Percentiles rank a stretch among this genome's conserved stretches.
Evolutionary conservation across 2,888 invertebrate species (phyloP).

Genomic region (Leptinotarsa juncta): DNA sequence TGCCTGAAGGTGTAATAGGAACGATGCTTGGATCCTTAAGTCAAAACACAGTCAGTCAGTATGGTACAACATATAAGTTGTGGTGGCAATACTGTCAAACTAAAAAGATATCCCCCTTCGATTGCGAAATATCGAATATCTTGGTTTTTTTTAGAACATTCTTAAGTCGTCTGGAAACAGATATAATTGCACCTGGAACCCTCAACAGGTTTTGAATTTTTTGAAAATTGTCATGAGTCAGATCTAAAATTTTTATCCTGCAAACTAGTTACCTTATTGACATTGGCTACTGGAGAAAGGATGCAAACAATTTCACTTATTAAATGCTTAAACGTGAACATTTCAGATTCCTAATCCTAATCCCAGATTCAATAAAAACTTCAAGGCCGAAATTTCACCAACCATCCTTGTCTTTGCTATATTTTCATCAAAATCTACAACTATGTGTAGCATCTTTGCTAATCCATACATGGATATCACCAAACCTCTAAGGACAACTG

Average conservation of each 20-base stretch:
- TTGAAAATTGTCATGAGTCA: neutral
- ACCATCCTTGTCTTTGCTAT: conserved; percentile 28
- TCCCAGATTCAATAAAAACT: conserved; percentile 34
- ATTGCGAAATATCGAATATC: no score
- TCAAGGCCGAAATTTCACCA: conserved; percentile 24
- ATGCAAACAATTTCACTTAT: conserved; percentile 29
- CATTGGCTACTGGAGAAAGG: conserved; percentile 25
- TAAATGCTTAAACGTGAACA: conserved; percentile 19
- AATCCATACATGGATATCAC: no score
- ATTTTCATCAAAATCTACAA: conserved; percentile 26
- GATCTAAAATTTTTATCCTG: conserved; percentile 25
- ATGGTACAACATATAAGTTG: no score
- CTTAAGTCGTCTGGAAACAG: neutral
- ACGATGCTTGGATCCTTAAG: no score
- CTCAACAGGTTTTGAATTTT: conserved; percentile 20
- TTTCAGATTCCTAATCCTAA: conserved; percentile 21
- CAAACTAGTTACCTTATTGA: conserved; percentile 22
- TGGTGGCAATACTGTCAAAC: no score
- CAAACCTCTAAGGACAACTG: no score
- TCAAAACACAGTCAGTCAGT: no score
- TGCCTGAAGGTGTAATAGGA: no score
- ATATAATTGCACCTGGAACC: conserved; percentile 34
- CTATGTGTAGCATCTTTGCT: conserved; percentile 34
- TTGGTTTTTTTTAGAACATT: no score
- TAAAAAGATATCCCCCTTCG: neutral